Base-by-base conservation (phyloP, 2,888 invertebrate species). In the Dasysyrphus albostriatus region DNA sequence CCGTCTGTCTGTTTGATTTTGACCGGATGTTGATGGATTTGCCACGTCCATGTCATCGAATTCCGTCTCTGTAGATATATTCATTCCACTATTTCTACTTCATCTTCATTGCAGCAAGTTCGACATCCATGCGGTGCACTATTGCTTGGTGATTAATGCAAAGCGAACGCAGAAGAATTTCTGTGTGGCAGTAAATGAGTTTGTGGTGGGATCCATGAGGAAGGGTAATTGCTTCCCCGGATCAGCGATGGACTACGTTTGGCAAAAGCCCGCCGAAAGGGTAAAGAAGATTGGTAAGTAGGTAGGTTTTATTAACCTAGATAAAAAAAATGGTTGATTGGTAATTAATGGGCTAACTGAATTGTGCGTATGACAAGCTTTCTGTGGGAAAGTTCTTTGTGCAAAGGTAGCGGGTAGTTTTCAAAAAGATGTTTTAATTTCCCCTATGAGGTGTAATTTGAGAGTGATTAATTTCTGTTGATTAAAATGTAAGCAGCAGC, bases 41-140 rank as follows among this genome's bases (percentile, higher is more conserved):
- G 59, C 44, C 69, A 83, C 42, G 24, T 72, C 10, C 9, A n/a
- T 34, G 24, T 14, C 59, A 12, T 74, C 6, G 44, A 6, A 2
- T 5, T 44, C 24, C 32, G 6, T 2, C 14, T 49, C 49, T 37
- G 14, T 5, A 34, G 51, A 37, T 24, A 37, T 24, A 51, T 51
- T 67, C 37, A 67, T 56, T 76, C 14, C 42, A 19, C 12, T 39
- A 29, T 67, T 63, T 47, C 56, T 49, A 10, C 32, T n/a, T 12
- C 9, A 76, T 59, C 34, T 54, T 9, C 49, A 5, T 54, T 78
- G 19, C 79, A 93, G 92, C 79, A 93, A 93, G 89, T 89, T 92
- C 59, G 93, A 93, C 83, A 91, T 91, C 56, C 92, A 93, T 89
- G 92, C 92, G 1, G 91, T 93, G 89, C 91, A 93, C 83, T 93